Evolutionary conservation across 2,113 vertebrate species (phyloP).

Genomic region (Paradoxurus hermaphroditus): DNA sequence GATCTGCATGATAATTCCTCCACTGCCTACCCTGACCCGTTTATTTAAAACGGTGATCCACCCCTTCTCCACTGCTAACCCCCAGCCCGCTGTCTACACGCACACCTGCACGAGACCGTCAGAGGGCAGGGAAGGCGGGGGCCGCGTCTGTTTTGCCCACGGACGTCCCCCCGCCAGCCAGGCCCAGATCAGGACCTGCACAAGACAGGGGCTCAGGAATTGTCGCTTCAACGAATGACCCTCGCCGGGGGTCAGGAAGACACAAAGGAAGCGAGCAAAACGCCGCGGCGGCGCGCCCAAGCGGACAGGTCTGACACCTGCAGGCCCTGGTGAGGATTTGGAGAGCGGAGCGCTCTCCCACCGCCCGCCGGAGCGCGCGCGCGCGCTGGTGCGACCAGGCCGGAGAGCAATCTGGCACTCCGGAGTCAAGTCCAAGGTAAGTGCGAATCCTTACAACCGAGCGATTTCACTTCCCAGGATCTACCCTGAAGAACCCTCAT

Average conservation of each 20-base stretch:
- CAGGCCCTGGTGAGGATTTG: background rate
- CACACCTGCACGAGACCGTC: background rate
- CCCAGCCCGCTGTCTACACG: background rate
- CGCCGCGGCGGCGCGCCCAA: too few species aligned
- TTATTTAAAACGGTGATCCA: background rate
- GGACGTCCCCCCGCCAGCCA: background rate
- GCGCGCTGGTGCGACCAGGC: accelerated
- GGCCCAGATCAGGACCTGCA: background rate
- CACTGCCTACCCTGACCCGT: background rate
- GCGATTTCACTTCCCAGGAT: background rate
- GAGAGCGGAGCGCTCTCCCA: background rate
- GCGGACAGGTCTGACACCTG: background rate
- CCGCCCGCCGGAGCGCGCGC: accelerated
- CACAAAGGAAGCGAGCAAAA: too few species aligned
- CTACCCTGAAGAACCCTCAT: background rate
- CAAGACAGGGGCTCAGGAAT: background rate
- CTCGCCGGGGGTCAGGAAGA: background rate
- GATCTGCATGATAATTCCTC: background rate
- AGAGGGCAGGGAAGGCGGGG: background rate
- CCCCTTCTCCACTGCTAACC: background rate
- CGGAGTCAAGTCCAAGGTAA: background rate
- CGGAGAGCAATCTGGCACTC: too few species aligned
- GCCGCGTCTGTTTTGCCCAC: background rate
- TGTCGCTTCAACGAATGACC: background rate
- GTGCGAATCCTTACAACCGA: too few species aligned